A percentile compares a stretch with the other conserved stretches of the same genome.
Conservation (phyloP, 2,888 invertebrate genomes). For the Drosophila hamatofila region DNA sequence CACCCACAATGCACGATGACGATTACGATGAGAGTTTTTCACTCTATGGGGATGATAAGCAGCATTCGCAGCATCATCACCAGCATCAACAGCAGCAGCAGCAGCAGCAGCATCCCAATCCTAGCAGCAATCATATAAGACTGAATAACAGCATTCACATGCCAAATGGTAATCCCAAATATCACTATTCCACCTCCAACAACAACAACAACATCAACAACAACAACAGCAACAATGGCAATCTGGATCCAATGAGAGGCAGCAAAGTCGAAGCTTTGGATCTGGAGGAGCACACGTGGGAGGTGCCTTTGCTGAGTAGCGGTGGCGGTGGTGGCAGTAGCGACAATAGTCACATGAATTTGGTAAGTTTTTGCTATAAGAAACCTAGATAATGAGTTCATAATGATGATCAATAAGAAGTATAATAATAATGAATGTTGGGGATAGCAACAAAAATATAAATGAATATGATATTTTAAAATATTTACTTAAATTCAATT, state of each 20-base stretch:
- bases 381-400: too few species aligned
- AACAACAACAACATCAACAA: slow-evolving; percentile 35
- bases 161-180: slow-evolving; percentile 56
- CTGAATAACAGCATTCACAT: slow-evolving; percentile 50
- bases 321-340: slow-evolving; percentile 45
- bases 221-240: slow-evolving; percentile 19
- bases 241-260: slow-evolving; percentile 20
- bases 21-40: slow-evolving; percentile 64
- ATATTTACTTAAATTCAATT: too few species aligned
- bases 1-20: slow-evolving; percentile 58
- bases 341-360: slow-evolving; percentile 47
- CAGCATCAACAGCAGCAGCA: slow-evolving; percentile 37
- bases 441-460: too few species aligned
- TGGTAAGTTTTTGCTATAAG: slow-evolving; percentile 44
- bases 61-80: too few species aligned
- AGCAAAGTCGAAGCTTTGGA: slow-evolving; percentile 33
- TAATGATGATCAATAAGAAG: too few species aligned
- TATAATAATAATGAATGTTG: too few species aligned
- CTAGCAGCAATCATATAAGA: slow-evolving; percentile 50
- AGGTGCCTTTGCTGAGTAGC: slow-evolving; percentile 70
- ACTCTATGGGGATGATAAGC: slow-evolving; percentile 57
- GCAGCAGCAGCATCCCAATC: slow-evolving; percentile 24
- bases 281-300: slow-evolving; percentile 75
- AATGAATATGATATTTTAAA: too few species aligned
- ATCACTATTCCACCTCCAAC: slow-evolving; percentile 19